A percentile compares a stretch with the other conserved stretches of the same genome.
Conservation (phyloP, 2,113 vertebrate species). For the Chaetura pelagica region DNA sequence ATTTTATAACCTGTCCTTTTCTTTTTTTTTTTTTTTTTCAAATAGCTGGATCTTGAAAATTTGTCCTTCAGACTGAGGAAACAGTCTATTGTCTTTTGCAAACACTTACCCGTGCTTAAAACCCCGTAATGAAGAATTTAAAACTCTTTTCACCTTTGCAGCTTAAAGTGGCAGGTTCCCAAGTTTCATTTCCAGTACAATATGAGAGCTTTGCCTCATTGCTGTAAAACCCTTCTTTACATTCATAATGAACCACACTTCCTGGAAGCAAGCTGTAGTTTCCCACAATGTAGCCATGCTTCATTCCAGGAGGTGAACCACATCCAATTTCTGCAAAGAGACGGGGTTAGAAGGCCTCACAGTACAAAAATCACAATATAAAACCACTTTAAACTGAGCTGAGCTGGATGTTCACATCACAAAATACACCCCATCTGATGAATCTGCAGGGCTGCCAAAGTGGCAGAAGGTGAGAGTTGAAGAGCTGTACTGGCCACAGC, state of each 20-base stretch:
- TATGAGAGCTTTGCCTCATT: not conserved
- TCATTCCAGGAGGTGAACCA: slow-evolving; percentile 68
- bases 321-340: slow-evolving; percentile 74
- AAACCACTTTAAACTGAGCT: not conserved
- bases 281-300: slow-evolving; percentile 65
- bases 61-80: not conserved
- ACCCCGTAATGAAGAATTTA: not conserved
- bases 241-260: slow-evolving; percentile 63
- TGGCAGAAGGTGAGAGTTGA: not conserved
- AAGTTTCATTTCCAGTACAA: slow-evolving; percentile 61
- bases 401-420: not conserved
- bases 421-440: not conserved
- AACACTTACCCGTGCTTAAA: not conserved
- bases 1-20: not conserved
- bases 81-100: not conserved
- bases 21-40: not conserved
- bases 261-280: slow-evolving; percentile 68
- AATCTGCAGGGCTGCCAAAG: not conserved
- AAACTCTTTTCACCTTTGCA: slow-evolving; percentile 36
- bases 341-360: not conserved
- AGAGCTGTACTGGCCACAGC: not conserved
- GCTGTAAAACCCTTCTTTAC: slow-evolving; percentile 72
- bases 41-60: not conserved
- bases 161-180: slow-evolving; percentile 44
- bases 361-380: not conserved